phyloP scores from a whole-genome alignment of 2,797 vertebrate species.

The Morelia viridis region DNA sequence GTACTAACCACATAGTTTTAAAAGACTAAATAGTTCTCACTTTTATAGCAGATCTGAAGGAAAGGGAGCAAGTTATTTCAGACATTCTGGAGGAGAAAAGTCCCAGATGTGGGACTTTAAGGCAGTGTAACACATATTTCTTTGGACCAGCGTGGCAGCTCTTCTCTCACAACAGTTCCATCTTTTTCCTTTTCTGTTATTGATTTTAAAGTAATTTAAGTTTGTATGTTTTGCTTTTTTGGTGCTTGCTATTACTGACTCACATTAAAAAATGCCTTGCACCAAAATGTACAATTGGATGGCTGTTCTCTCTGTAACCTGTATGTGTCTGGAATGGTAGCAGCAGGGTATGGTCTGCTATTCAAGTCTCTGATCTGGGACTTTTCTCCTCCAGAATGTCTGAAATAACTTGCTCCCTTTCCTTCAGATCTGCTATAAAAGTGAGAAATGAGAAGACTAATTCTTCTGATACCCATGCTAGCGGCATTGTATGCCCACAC shows the following conservation, averaged over 20 bases:
- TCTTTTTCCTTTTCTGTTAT: not conserved
- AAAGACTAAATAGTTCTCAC: not conserved
- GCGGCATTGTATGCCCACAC: not conserved
- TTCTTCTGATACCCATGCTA: not conserved
- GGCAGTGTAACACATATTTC: too few relatives aligned
- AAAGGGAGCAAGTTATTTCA: not conserved
- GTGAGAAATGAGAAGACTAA: not conserved
- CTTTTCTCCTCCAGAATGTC: not conserved
- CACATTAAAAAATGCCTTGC: not conserved
- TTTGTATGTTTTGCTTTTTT: not conserved
- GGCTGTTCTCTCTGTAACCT: not conserved
- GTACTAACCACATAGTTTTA: not conserved
- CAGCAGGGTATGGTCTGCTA: not conserved
- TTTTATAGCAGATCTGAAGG: not conserved
- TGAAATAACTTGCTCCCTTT: not conserved
- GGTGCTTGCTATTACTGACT: not conserved
- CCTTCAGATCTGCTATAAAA: not conserved
- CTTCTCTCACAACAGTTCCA: not conserved
- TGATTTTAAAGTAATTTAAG: not conserved
- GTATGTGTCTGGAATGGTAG: not conserved
- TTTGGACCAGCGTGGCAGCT: not conserved
- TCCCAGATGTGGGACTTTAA: not conserved
- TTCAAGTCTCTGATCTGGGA: not conserved
- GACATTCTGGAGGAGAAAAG: not conserved
- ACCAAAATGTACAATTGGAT: not conserved